Evolutionary conservation across 1,140 invertebrate genomes (phyloP).

Genomic region (Chelonus insularis): DNA sequence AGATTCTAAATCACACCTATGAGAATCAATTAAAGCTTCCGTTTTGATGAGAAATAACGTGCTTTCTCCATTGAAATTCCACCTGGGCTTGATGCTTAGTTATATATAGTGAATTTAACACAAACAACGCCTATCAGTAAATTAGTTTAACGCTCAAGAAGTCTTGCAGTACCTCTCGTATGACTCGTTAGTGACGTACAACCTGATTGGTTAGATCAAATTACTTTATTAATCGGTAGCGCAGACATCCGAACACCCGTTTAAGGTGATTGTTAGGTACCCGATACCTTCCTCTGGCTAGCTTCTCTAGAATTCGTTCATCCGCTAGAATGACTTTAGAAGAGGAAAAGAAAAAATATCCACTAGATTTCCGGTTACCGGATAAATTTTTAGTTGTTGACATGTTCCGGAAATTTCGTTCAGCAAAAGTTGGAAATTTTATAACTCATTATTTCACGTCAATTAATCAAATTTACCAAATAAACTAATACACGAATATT

Average conservation of each 20-base stretch:
- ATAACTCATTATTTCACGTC: background rate
- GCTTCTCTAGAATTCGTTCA: too few relatives aligned
- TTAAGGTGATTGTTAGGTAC: background rate
- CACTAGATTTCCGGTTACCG: background rate
- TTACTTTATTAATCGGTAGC: slow-evolving; percentile 6
- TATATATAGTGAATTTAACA: background rate
- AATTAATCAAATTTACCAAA: too few relatives aligned
- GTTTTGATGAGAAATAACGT: too few relatives aligned
- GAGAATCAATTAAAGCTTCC: too few relatives aligned
- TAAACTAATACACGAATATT: too few relatives aligned
- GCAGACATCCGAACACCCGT: slow-evolving; percentile 5
- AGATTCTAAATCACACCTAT: too few relatives aligned
- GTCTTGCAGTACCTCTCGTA: background rate
- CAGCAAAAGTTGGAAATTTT: too few relatives aligned
- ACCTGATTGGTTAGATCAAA: slow-evolving; percentile 1
- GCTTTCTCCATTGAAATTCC: too few relatives aligned
- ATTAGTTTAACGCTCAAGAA: background rate
- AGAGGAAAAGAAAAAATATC: background rate
- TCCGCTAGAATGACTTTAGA: background rate
- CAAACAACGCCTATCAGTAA: background rate
- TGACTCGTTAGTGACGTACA: background rate
- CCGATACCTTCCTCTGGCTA: background rate
- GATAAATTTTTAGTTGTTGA: background rate
- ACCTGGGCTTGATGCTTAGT: too few relatives aligned
- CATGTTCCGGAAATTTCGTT: too few relatives aligned